Percentiles rank a stretch among this genome's conserved stretches.
These are phyloP conservation scores for Petrolisthes cinctipes DNA, from an alignment of 2,888 invertebrate species.

Conservation along the genomic window DNA sequence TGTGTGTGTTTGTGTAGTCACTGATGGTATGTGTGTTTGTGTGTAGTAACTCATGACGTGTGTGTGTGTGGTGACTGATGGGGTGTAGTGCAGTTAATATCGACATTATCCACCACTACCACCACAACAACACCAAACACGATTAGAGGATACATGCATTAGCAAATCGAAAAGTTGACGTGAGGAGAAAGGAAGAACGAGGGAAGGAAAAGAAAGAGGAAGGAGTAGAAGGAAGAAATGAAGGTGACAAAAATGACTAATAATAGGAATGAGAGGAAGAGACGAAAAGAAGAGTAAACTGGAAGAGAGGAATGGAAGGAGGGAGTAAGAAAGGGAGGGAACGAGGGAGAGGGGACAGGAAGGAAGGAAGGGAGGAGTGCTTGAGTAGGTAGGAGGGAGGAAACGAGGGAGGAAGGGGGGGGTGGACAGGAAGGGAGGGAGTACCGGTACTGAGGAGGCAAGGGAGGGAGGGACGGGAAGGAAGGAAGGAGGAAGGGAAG, in stretches of 20 bases:
- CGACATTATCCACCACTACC: too few species aligned
- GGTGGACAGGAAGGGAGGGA: neutral
- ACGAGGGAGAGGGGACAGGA: neutral
- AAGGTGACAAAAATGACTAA: neutral
- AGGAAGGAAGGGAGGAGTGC: neutral
- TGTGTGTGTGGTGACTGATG: too few species aligned
- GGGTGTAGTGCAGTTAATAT: too few species aligned
- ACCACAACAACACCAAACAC: too few species aligned
- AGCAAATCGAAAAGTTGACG: too few species aligned
- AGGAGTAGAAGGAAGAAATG: neutral
- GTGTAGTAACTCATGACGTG: too few species aligned
- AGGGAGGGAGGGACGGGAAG: conserved; percentile 10
- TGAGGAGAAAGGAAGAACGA: neutral
- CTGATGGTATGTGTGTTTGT: too few species aligned
- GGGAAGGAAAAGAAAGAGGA: neutral
- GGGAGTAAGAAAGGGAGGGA: neutral
- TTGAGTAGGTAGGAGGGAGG: neutral
- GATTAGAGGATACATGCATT: too few species aligned
- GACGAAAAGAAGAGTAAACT: neutral
- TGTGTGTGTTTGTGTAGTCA: too few species aligned
- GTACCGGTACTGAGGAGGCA: neutral
- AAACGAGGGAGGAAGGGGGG: neutral
- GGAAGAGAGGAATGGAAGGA: neutral
- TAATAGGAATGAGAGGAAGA: neutral
- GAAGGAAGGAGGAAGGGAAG: neutral